These are phyloP conservation scores for Sinocyclocheilus rhinocerous DNA, from an alignment of 2,113 vertebrate genomes.

Conservation along the genomic window DNA sequence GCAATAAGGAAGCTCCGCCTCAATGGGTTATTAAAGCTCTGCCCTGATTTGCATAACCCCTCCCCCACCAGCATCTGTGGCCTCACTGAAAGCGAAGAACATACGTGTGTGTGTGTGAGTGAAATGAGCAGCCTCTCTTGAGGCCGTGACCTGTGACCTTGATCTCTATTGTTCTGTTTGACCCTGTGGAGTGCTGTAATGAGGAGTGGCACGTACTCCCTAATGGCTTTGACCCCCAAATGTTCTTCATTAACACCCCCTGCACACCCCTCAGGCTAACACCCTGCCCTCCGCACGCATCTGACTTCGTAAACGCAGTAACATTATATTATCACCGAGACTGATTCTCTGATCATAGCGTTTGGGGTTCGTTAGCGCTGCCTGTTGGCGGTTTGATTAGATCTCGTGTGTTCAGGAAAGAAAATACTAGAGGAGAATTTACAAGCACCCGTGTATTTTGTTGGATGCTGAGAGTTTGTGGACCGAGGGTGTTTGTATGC, in stretches of 20 bases:
- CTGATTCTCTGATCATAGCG: not conserved
- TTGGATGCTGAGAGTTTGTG: not conserved
- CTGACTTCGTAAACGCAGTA: not conserved
- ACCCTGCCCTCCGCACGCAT: not conserved
- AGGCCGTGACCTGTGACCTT: conserved; percentile 51
- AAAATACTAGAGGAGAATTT: not conserved
- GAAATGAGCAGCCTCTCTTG: conserved; percentile 49
- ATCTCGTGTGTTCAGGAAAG: not conserved
- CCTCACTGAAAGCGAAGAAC: conserved; percentile 33
- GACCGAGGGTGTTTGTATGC: not conserved
- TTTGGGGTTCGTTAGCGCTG: not conserved
- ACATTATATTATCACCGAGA: not conserved
- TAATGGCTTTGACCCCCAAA: conserved; percentile 56
- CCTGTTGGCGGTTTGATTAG: conserved; percentile 1
- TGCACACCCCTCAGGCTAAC: conserved; percentile 4
- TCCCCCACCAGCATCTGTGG: conserved; percentile 57
- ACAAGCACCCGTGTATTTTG: not conserved
- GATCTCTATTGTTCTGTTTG: conserved; percentile 51
- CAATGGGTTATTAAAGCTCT: conserved; percentile 59
- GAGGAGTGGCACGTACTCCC: conserved; percentile 45
- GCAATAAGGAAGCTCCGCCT: conserved; percentile 52
- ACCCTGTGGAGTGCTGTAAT: conserved; percentile 56
- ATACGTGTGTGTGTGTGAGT: conserved; percentile 31
- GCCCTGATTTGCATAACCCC: conserved; percentile 60
- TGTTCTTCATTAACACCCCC: conserved; percentile 42